These are phyloP conservation scores for Mamestra brassicae DNA, from an alignment of 2,888 invertebrate species.

Conservation along the genomic window DNA sequence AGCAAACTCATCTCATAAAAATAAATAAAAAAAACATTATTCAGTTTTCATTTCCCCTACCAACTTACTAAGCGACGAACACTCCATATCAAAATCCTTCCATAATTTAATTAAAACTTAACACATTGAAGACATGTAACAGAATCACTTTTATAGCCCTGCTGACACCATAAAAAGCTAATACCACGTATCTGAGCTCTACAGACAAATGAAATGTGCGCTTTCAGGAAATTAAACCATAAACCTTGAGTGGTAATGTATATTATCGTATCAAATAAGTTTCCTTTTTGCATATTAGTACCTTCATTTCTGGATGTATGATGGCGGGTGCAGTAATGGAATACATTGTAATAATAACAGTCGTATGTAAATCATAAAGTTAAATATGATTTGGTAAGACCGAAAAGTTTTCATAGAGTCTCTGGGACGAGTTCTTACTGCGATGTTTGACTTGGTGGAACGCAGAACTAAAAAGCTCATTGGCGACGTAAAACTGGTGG, in stretches of 20 bases:
- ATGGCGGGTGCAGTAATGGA: constrained; percentile 21
- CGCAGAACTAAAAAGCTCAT: too few relatives aligned
- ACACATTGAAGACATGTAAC: constrained; percentile 74
- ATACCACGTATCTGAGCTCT: constrained; percentile 76
- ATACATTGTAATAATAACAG: constrained; percentile 39
- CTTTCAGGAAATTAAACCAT: constrained; percentile 90
- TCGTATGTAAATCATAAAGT: constrained; percentile 3
- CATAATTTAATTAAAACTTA: constrained; percentile 79
- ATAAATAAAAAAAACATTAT: neutral
- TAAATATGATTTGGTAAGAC: too few relatives aligned
- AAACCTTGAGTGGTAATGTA: constrained; percentile 80
- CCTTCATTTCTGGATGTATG: constrained; percentile 46
- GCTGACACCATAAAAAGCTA: constrained; percentile 78
- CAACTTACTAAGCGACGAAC: neutral
- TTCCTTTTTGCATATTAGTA: constrained; percentile 73
- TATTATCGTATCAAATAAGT: constrained; percentile 74
- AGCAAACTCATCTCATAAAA: too few relatives aligned
- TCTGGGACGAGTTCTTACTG: too few relatives aligned
- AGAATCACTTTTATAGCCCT: constrained; percentile 77
- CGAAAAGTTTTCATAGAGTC: too few relatives aligned
- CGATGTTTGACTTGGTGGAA: too few relatives aligned
- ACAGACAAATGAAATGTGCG: constrained; percentile 80
- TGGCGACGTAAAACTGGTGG: too few relatives aligned
- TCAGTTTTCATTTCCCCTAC: neutral
- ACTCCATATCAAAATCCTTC: constrained; percentile 27